phyloP scores from a whole-genome alignment of 2,888 invertebrate species.

The Trichopria drosophilae region DNA sequence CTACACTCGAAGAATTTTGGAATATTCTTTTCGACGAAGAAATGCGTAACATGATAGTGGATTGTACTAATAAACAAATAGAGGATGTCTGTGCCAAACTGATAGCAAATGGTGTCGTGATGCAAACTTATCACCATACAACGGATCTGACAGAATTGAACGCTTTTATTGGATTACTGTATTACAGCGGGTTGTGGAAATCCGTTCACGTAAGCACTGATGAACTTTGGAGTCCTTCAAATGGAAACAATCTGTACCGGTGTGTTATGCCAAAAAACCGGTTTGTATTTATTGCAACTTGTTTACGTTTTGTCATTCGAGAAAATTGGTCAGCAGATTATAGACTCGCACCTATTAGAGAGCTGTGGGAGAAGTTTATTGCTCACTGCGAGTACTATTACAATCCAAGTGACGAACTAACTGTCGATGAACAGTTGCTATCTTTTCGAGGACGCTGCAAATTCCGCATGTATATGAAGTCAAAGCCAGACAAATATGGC shows the following conservation, averaged over 20 bases:
- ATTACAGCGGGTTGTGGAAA: constrained; percentile 14
- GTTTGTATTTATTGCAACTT: constrained; percentile 12
- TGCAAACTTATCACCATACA: too few relatives aligned
- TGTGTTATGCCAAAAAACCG: constrained; percentile 13
- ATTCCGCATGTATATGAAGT: too few relatives aligned
- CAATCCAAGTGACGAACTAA: constrained; percentile 36
- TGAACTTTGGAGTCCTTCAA: constrained; percentile 5
- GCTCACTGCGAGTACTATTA: constrained; percentile 26
- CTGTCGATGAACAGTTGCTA: constrained; percentile 22
- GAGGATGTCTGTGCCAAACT: constrained; percentile 8
- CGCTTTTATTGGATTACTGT: too few relatives aligned
- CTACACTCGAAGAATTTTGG: too few relatives aligned
- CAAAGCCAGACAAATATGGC: too few relatives aligned
- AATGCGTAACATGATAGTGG: too few relatives aligned
- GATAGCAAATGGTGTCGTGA: neutral
- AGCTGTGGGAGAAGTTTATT: constrained; percentile 37
- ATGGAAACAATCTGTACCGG: too few relatives aligned
- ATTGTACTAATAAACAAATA: constrained; percentile 22
- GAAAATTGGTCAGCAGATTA: constrained; percentile 3
- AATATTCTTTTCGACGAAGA: too few relatives aligned
- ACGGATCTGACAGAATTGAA: too few relatives aligned
- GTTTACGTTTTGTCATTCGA: constrained; percentile 12
- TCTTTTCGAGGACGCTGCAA: too few relatives aligned
- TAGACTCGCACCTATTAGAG: constrained; percentile 29
- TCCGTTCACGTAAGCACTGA: constrained; percentile 5